Percentiles rank a stretch among this genome's conserved stretches.
Evolutionary conservation across 1,140 invertebrate genomes (phyloP).

Genomic region (Harlomillsia oculata): DNA sequence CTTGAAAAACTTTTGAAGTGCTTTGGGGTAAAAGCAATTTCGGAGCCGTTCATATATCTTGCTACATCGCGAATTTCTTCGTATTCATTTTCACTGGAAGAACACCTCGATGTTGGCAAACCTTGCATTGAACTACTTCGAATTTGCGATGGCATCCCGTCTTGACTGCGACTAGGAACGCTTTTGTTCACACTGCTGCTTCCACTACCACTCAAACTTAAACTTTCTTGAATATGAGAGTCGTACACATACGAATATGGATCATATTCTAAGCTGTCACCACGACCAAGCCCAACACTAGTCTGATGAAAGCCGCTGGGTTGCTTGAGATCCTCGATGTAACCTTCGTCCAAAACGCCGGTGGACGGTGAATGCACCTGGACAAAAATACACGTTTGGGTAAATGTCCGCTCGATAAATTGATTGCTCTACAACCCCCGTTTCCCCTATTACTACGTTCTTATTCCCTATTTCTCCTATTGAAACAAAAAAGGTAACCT

Average conservation of each 20-base stretch:
- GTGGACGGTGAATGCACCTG: no score
- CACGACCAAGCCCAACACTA: background rate
- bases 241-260: conserved; percentile 36
- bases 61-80: conserved; percentile 35
- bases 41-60: conserved; percentile 27
- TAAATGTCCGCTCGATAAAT: no score
- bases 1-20: conserved; percentile 35
- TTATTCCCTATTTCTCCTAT: no score
- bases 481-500: no score
- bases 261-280: conserved; percentile 22
- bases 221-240: conserved; percentile 19
- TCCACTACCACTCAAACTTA: background rate
- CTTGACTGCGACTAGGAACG: no score
- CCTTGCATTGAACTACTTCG: conserved; percentile 9
- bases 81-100: conserved; percentile 32
- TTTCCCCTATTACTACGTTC: no score
- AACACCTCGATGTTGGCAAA: background rate
- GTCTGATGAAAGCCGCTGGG: no score
- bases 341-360: conserved; percentile 32
- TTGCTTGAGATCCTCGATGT: conserved; percentile 35
- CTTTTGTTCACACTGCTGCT: background rate
- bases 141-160: conserved; percentile 6
- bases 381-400: no score
- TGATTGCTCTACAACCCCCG: no score
- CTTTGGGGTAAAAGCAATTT: conserved; percentile 11